Evolutionary conservation across 2,797 vertebrate genomes (phyloP), one percentile per base, ranked within the genome.

Genomic region (Antrozous pallidus): DNA sequence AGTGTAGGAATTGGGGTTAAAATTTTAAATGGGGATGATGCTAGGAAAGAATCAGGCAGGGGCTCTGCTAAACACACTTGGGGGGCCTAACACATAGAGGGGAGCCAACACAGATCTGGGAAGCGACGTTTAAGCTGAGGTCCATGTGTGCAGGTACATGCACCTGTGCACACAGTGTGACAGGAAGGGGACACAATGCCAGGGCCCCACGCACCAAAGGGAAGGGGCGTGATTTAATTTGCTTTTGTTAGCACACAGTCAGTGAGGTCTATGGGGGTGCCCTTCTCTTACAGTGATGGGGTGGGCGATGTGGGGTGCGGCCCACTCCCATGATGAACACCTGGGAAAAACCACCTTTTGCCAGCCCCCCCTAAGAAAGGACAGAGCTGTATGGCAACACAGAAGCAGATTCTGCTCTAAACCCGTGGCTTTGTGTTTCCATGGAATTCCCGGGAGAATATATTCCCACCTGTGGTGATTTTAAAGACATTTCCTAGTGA

Each of bases 401-500:
- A 13, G 40, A 63, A 45, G 47, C 77, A 47, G 45, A 65, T 17
- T 36, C 73, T 47, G 63, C 36, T 69, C 10, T 17, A 54, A 65
- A 58, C 10, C 51, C 0, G 26, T 67, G 65, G 61, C 38, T 80
- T 20, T 31, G 36, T 26, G 67, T n/a, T 83, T 74, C 65, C 7
- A 54, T 1, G 2, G 77, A 54, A 24, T 33, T 58, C 80, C 71
- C 0, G 0, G 58, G 38, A 74, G 79, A 90, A 38, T 11, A 77
- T 0, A 33, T 73, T 78, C n/a, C 51, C 17, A 51, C 78, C 91
- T 8, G 86, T 92, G 61, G 91, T 95, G 77, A 96, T 92, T 97
- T 17, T 54, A 61, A 73, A 81, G 92, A 95, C 20, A 86, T 90
- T 97, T 96, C n/a, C 69, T 36, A 77, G 82, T 28, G 92, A 92